Evolutionary conservation across 2,888 invertebrate species (phyloP), one percentile per base, ranked within the genome.

Genomic region (Agapostemon virescens): DNA sequence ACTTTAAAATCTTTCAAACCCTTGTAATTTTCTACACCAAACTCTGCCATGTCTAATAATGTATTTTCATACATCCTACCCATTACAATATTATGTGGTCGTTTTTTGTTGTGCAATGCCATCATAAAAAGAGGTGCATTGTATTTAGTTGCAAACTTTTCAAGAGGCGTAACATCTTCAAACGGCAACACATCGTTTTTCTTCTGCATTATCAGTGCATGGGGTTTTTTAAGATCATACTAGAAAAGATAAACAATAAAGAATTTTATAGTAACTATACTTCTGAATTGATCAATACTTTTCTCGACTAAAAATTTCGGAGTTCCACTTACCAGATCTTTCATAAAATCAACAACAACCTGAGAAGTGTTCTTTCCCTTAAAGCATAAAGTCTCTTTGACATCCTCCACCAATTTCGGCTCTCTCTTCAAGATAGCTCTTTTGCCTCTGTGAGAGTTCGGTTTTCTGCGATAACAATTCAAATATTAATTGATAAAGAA

Each of bases 41-140:
- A 95, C 93, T 99, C 99, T 77, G 98, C 95, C 98, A 99, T 98
- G 91, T 99, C 99, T 76, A 99, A 93, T 42, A 99, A 93, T 77
- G 96, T 96, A 89, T 96, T 95, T 93, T 99, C 97, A 93, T 96
- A 99, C 90, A 97, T 96, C 86, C 99, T 95, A 0, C 98, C 98
- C 73, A 99, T 91, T 42, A 98, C 94, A 64, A 99, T 93, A 93
- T 98, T 99, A 91, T 98, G 95, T 0, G 99, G 99, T 20, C 98
- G 94, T 92, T 99, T 99, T 93, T 99, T 99, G 70, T 96, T 97
- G 90, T 98, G 97, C 1, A 97, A 97, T 4, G 97, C 98, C 91
- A 98, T 96, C 84, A 97, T 95, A 93, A 99, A 99, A 40, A 99
- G 92, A 0, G 98, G 95, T 20, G 97, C 95, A 93, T 99, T 98